phyloP scores from a whole-genome alignment of 2,797 vertebrate species.

The Rhinella marina region DNA sequence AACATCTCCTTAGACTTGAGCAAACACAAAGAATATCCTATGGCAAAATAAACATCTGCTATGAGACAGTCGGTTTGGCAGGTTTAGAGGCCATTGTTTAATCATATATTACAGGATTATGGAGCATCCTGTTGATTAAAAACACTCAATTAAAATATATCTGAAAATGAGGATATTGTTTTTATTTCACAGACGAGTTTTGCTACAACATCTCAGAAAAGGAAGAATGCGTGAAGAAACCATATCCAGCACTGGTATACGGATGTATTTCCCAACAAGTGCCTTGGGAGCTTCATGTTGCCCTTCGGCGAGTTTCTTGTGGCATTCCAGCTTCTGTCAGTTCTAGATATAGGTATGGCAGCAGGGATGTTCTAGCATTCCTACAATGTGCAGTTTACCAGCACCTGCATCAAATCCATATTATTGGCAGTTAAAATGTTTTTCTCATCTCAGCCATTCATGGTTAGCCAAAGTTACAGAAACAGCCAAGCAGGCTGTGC shows the following conservation, averaged over 20 bases:
- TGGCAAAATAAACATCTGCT: conserved; percentile 59
- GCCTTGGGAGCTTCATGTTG: neutral
- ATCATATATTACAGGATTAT: conserved; percentile 59
- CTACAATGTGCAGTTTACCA: too few relatives aligned
- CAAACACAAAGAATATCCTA: conserved; percentile 54
- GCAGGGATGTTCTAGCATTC: too few relatives aligned
- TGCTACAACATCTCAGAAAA: neutral
- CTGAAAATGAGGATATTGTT: conserved; percentile 24
- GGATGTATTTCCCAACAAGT: neutral
- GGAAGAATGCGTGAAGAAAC: neutral
- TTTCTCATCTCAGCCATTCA: too few relatives aligned
- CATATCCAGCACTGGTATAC: neutral
- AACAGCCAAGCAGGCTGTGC: too few relatives aligned
- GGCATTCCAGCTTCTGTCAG: neutral
- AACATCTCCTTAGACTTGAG: conserved; percentile 6
- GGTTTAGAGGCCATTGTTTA: conserved; percentile 50
- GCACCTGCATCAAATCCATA: too few relatives aligned
- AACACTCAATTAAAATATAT: conserved; percentile 54
- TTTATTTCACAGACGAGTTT: conserved; percentile 18
- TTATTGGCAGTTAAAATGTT: too few relatives aligned
- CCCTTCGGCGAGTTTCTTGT: neutral
- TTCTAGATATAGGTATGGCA: neutral
- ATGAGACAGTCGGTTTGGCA: conserved; percentile 53
- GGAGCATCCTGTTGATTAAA: conserved; percentile 55
- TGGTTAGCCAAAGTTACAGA: too few relatives aligned